These are phyloP conservation scores for Percina caprodes DNA, from an alignment of 2,113 vertebrate species.

Conservation along the genomic window DNA sequence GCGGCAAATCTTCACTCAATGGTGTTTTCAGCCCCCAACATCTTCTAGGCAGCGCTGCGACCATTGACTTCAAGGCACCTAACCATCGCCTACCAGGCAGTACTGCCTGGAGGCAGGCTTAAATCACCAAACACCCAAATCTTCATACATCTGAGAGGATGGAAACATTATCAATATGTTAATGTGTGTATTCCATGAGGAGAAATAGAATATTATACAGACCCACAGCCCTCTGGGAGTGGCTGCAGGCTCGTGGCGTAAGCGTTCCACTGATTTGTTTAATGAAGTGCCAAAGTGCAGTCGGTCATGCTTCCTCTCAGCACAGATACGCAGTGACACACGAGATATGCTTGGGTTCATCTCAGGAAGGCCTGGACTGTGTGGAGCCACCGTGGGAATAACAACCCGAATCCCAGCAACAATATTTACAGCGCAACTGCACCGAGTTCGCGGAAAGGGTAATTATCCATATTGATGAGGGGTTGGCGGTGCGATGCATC, in stretches of 20 bases:
- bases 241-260: conserved; percentile 42
- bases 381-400: conserved; percentile 49
- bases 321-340: conserved; percentile 76
- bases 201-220: conserved; percentile 17
- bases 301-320: conserved; percentile 77
- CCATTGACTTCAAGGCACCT: too few relatives aligned
- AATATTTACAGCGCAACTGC: conserved; percentile 68
- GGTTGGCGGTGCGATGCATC: conserved; percentile 69
- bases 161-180: not conserved
- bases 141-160: not conserved
- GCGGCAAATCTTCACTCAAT: not conserved
- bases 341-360: conserved; percentile 79
- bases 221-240: conserved; percentile 1
- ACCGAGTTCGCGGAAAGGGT: conserved; percentile 54
- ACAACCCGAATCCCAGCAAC: conserved; percentile 56
- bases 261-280: conserved; percentile 61
- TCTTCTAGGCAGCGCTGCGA: too few relatives aligned
- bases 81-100: too few relatives aligned
- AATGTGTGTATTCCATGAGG: conserved; percentile 8
- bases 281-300: conserved; percentile 72
- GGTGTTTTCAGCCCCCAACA: too few relatives aligned
- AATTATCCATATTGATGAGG: conserved; percentile 80
- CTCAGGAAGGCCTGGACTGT: conserved; percentile 78
- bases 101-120: too few relatives aligned
- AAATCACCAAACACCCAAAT: not conserved